Evolutionary conservation across 2,797 vertebrate genomes (phyloP).

Genomic region (Chrysocyon brachyurus): DNA sequence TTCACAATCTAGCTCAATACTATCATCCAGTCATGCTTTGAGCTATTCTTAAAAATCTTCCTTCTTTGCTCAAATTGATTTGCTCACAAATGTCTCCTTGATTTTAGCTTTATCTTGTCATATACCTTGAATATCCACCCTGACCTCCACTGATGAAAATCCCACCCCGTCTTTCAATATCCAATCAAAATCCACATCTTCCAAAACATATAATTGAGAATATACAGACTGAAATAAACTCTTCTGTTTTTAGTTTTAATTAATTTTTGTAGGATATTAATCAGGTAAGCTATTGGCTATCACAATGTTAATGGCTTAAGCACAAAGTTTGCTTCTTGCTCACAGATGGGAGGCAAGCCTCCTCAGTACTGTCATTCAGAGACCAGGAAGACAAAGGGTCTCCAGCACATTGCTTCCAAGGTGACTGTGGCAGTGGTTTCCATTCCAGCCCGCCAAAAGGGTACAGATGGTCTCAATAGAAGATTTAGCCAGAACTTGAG

Average conservation of each 20-base stretch:
- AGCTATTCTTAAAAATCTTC: not conserved
- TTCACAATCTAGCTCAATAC: not conserved
- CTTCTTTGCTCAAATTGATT: not conserved
- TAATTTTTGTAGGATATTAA: not conserved
- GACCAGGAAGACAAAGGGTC: not conserved
- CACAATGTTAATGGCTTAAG: not conserved
- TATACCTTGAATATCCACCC: not conserved
- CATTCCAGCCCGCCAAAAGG: not conserved
- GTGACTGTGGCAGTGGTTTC: not conserved
- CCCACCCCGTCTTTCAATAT: not conserved
- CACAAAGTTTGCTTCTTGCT: not conserved
- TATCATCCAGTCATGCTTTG: not conserved
- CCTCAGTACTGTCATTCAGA: not conserved
- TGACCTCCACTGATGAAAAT: not conserved
- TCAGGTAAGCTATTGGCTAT: not conserved
- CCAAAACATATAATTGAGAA: not conserved
- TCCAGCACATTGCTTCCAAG: not conserved
- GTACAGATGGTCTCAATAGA: too few species aligned
- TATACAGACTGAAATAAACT: not conserved
- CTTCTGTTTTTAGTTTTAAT: not conserved
- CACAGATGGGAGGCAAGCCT: not conserved
- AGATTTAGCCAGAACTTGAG: not conserved
- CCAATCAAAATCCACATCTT: not conserved
- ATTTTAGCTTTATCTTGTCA: not conserved
- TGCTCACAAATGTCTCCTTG: not conserved